Conservation (phyloP, 2,888 invertebrate genomes). For the Machimus atricapillus region DNA sequence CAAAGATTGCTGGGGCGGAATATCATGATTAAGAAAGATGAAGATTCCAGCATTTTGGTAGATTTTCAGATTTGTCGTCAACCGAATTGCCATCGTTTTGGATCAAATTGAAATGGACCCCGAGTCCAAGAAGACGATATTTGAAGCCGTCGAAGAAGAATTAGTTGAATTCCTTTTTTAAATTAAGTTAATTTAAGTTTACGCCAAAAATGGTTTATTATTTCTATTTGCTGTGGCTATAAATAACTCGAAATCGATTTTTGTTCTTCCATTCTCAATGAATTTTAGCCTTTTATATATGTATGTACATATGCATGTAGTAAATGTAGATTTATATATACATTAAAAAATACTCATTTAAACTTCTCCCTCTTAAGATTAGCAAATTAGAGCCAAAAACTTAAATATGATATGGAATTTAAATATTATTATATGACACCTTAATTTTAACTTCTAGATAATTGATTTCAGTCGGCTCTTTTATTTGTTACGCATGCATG, state of each 20-base stretch:
- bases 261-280: too few species aligned
- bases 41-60: conserved; percentile 50
- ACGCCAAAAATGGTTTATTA: not conserved
- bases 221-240: not conserved
- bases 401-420: too few species aligned
- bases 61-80: conserved; percentile 58
- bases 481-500: too few species aligned
- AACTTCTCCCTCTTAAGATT: too few species aligned
- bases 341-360: too few species aligned
- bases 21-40: conserved; percentile 53
- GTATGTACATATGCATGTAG: too few species aligned
- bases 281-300: too few species aligned
- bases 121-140: conserved; percentile 51
- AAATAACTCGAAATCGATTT: not conserved
- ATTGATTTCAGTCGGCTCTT: too few species aligned
- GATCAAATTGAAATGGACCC: conserved; percentile 50
- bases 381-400: too few species aligned
- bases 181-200: not conserved
- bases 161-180: conserved; percentile 50
- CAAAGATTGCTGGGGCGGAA: conserved; percentile 61
- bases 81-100: conserved; percentile 52
- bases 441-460: too few species aligned
- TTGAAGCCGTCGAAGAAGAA: conserved; percentile 54
- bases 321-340: too few species aligned
- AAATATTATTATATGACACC: too few species aligned